Evolutionary conservation across 2,888 invertebrate genomes (phyloP), one percentile per base, ranked within the genome.

Genomic region (Polyommatus icarus): DNA sequence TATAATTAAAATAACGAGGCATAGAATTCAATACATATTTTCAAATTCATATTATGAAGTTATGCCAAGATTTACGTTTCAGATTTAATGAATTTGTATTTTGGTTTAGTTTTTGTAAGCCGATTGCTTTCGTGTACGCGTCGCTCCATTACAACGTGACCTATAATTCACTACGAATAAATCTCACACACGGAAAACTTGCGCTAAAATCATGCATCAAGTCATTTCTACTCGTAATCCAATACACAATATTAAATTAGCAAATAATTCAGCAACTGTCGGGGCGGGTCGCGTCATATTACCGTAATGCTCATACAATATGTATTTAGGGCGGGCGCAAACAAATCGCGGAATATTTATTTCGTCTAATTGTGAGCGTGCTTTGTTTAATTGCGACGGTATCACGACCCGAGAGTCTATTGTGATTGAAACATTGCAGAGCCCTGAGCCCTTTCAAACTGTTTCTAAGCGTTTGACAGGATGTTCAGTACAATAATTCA

Each of bases 261-360:
- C 67, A 67, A 67, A 67, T 67, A 67, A 67, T 67, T 32, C 67
- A 67, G 67, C 18, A 5, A 32, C 67, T 29, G 61, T 29, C 61
- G 67, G 18, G 67, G 61, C 61, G 61, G 29, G 29, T 67, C 32
- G 67, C 67, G 29, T 67, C 67, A 67, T 67, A 67, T 67, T 67
- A 67, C 67, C 8, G 5, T 67, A 67, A 67, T 67, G 67, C 29
- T 20, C 24, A 29, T 67, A 67, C 67, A 67, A 32, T 67, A 67
- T 67, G 67, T 67, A 67, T 67, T 67, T 32, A 67, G 67, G 67
- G 29, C 29, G 67, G 32, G 29, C 29, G 67, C 67, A 67, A 67
- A 67, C 67, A 32, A 67, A 67, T 67, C 29, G 15, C 29, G 29
- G 18, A 29, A 67, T 29, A 67, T 67, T 67, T 67, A 67, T 67